Conservation (phyloP, 2,797 vertebrate genomes). For the Leptatherina wallacei region DNA sequence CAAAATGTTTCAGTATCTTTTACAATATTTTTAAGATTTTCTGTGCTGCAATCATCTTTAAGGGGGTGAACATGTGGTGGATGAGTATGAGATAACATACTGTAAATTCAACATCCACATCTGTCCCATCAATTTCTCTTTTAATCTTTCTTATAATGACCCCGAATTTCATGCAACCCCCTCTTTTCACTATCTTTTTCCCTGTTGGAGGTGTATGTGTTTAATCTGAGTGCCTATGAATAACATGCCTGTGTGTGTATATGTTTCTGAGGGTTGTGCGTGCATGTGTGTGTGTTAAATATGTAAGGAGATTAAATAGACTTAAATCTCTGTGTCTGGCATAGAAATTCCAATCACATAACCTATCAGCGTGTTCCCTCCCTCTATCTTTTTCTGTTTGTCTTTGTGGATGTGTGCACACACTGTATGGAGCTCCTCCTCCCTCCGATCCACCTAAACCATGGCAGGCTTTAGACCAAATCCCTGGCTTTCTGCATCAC, state of each 20-base stretch:
- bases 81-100: conserved; percentile 38
- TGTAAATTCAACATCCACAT: conserved; percentile 56
- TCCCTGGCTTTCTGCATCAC: conserved; percentile 80
- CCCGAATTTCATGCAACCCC: conserved; percentile 46
- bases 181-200: conserved; percentile 45
- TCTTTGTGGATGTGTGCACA: conserved; percentile 65
- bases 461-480: conserved; percentile 80
- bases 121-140: conserved; percentile 51
- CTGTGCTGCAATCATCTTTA: background rate
- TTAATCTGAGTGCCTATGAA: conserved; percentile 72
- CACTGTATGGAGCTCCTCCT: conserved; percentile 70
- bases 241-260: conserved; percentile 47
- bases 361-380: conserved; percentile 88
- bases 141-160: conserved; percentile 64
- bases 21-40: conserved; percentile 16
- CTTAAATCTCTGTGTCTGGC: conserved; percentile 95
- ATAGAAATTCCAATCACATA: conserved; percentile 94
- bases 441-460: conserved; percentile 73
- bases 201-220: conserved; percentile 58
- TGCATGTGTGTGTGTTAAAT: conserved; percentile 85
- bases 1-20: background rate
- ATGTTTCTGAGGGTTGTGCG: conserved; percentile 20
- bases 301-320: conserved; percentile 97
- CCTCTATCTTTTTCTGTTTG: conserved; percentile 50
- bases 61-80: conserved; percentile 24